These are phyloP conservation scores for Zhuqinia jingwanae DNA, from an alignment of 2,888 invertebrate genomes.

Conservation along the genomic window DNA sequence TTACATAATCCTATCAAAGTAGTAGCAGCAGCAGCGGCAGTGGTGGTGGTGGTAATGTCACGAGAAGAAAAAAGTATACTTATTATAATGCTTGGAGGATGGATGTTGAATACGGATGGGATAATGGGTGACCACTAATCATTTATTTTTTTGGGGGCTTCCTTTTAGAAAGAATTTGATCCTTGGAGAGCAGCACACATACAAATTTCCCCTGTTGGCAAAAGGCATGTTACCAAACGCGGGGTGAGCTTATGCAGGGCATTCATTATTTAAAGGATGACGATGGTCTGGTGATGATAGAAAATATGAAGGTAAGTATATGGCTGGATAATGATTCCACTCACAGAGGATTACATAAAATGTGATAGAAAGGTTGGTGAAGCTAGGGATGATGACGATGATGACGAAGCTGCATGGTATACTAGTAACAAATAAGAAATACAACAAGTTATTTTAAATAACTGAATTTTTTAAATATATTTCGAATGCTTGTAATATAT, in stretches of 20 bases:
- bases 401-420: neutral
- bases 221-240: neutral
- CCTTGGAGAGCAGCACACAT: neutral
- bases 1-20: constrained; percentile 48
- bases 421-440: neutral
- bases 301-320: constrained; percentile 18
- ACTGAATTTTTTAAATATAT: neutral
- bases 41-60: no score
- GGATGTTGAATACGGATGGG: neutral
- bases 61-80: neutral
- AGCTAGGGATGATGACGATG: neutral
- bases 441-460: neutral
- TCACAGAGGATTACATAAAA: constrained; percentile 59
- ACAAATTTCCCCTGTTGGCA: neutral
- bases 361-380: neutral
- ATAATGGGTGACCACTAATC: constrained; percentile 14
- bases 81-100: neutral
- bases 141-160: constrained; percentile 28
- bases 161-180: constrained; percentile 13
- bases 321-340: constrained; percentile 56
- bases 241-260: neutral
- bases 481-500: no score
- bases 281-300: neutral
- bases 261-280: constrained; percentile 64
- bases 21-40: no score